A percentile compares a stretch with the other conserved stretches of the same genome.
Conservation (phyloP, 2,113 vertebrate genomes). For the Cyprinus carpio region DNA sequence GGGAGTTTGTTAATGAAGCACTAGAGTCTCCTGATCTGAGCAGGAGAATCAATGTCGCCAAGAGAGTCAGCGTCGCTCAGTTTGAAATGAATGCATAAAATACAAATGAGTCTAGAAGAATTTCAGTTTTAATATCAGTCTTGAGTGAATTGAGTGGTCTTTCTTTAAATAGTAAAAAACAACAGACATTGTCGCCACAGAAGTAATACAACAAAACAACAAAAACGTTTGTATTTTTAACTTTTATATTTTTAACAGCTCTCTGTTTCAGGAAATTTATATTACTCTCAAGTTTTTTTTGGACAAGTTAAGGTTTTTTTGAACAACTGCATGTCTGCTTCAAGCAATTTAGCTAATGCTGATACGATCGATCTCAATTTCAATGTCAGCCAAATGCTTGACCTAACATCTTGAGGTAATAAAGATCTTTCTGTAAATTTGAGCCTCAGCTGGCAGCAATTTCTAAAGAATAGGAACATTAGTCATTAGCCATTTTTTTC, state of each 20-base stretch:
- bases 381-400: conserved; percentile 3
- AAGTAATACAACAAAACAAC: neutral
- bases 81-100: conserved; percentile 1
- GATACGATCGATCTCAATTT: neutral
- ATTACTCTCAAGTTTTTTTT: neutral
- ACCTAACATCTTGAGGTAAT: neutral
- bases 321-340: neutral
- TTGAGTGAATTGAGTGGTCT: neutral
- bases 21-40: neutral
- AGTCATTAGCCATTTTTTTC: neutral
- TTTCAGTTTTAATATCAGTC: neutral
- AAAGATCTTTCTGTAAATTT: neutral
- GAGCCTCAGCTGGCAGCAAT: neutral
- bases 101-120: neutral
- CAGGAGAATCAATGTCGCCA: neutral
- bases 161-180: neutral
- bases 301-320: neutral
- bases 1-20: conserved; percentile 1
- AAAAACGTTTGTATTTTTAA: neutral
- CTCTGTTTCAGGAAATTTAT: neutral
- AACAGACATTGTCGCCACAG: conserved; percentile 6
- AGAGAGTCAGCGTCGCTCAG: neutral
- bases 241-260: neutral
- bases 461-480: neutral
- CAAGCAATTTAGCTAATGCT: conserved; percentile 3